Percentiles rank a stretch among this genome's conserved stretches.
phyloP scores from a whole-genome alignment of 2,113 vertebrate species.

The Mormyrus iriodes region DNA sequence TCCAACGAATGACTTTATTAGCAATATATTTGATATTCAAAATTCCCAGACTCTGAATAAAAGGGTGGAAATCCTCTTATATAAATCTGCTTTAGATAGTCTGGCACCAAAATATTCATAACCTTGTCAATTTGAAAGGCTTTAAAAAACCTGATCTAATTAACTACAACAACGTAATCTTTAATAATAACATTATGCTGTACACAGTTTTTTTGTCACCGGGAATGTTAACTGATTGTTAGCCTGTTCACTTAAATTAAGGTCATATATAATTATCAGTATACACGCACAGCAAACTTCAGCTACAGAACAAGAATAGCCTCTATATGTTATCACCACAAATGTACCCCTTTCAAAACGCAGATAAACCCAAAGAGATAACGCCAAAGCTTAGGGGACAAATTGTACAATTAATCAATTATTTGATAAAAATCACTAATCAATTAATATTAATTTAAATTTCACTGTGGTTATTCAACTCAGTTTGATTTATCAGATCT shows the following conservation, averaged over 20 bases:
- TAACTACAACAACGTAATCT: slow-evolving; percentile 46
- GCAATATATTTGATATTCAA: slow-evolving; percentile 33
- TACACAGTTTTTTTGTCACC: slow-evolving; percentile 34
- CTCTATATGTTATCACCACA: slow-evolving; percentile 38
- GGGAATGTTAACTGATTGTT: slow-evolving; percentile 45
- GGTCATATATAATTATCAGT: slow-evolving; percentile 50
- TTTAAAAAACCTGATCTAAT: slow-evolving; percentile 48
- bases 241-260: slow-evolving; percentile 51
- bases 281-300: slow-evolving; percentile 47
- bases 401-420: slow-evolving; percentile 69
- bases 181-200: slow-evolving; percentile 53
- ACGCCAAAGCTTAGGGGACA: slow-evolving; percentile 51
- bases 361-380: slow-evolving; percentile 66
- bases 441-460: slow-evolving; percentile 59
- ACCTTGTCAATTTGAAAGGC: slow-evolving; percentile 54
- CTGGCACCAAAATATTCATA: slow-evolving; percentile 38
- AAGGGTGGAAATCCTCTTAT: slow-evolving; percentile 43
- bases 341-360: slow-evolving; percentile 37
- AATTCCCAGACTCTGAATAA: slow-evolving; percentile 35
- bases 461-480: slow-evolving; percentile 34
- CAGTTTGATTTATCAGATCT: slow-evolving; percentile 36
- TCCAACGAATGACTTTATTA: slow-evolving; percentile 31
- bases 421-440: slow-evolving; percentile 74
- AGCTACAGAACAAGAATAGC: slow-evolving; percentile 16
- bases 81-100: slow-evolving; percentile 45